A percentile compares a stretch with the other conserved stretches of the same genome.
Evolutionary conservation across 2,888 invertebrate species (phyloP).

Genomic region (Drosophila ustulata): DNA sequence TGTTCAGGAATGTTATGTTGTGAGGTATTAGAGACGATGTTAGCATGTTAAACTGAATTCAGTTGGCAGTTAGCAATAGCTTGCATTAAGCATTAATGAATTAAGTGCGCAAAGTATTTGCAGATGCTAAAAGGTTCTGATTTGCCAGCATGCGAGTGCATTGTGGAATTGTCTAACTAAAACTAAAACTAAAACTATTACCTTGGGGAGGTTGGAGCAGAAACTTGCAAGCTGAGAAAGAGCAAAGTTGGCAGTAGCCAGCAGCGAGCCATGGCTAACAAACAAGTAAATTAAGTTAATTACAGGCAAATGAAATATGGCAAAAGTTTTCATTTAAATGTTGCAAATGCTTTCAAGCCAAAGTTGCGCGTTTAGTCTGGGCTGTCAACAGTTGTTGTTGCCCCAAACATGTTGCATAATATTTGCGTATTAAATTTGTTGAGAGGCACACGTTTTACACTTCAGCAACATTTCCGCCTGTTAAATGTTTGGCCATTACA

Average conservation of each 20-base stretch:
- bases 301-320: conserved; percentile 70
- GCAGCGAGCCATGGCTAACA: conserved; percentile 17
- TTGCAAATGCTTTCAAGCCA: conserved; percentile 48
- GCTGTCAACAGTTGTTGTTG: conserved; percentile 38
- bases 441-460: conserved; percentile 67
- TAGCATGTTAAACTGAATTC: neutral
- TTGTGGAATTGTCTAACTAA: neutral
- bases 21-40: neutral
- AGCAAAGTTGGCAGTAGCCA: conserved; percentile 6
- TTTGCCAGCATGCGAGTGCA: neutral
- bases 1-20: neutral
- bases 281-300: conserved; percentile 72
- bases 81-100: neutral
- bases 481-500: conserved; percentile 70
- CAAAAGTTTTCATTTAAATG: conserved; percentile 71
- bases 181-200: conserved; percentile 10
- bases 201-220: conserved; percentile 1
- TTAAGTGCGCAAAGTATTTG: neutral
- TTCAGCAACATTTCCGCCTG: conserved; percentile 69
- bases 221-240: neutral
- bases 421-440: conserved; percentile 60
- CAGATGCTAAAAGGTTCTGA: conserved; percentile 5
- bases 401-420: conserved; percentile 50
- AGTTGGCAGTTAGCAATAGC: neutral
- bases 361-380: conserved; percentile 41